phyloP scores from a whole-genome alignment of 2,113 vertebrate genomes.

The Australoheros scitulus region DNA sequence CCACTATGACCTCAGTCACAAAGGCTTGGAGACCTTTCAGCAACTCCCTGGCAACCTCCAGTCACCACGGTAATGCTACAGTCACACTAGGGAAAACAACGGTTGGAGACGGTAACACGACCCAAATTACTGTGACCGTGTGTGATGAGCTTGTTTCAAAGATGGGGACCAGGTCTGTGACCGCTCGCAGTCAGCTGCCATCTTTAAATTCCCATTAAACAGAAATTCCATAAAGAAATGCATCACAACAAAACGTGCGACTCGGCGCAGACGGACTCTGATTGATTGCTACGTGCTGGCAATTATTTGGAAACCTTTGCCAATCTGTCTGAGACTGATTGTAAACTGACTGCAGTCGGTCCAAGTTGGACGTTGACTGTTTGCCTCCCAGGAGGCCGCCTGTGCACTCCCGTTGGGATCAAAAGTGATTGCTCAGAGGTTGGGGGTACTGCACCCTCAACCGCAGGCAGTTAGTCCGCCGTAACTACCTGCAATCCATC shows the following conservation, averaged over 20 bases:
- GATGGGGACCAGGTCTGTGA: neutral
- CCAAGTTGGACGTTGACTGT: too few species aligned
- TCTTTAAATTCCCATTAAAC: neutral
- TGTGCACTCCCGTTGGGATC: neutral
- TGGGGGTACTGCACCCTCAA: neutral
- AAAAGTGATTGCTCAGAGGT: neutral
- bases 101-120: too few species aligned
- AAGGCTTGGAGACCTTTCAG: neutral
- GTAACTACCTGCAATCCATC: neutral
- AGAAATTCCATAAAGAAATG: neutral
- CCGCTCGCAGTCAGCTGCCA: neutral
- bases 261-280: neutral
- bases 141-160: neutral
- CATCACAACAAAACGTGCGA: too few species aligned
- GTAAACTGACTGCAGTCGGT: neutral
- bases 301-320: accelerated
- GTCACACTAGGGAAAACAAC: neutral
- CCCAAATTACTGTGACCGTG: neutral
- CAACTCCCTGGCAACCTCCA: neutral
- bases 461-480: neutral
- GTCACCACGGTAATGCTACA: neutral
- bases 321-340: neutral
- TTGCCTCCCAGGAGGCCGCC: too few species aligned
- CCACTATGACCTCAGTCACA: neutral
- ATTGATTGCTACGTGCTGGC: accelerated